Base-by-base conservation (phyloP, 2,797 vertebrate genomes). In the Paramormyrops hopkinsi region DNA sequence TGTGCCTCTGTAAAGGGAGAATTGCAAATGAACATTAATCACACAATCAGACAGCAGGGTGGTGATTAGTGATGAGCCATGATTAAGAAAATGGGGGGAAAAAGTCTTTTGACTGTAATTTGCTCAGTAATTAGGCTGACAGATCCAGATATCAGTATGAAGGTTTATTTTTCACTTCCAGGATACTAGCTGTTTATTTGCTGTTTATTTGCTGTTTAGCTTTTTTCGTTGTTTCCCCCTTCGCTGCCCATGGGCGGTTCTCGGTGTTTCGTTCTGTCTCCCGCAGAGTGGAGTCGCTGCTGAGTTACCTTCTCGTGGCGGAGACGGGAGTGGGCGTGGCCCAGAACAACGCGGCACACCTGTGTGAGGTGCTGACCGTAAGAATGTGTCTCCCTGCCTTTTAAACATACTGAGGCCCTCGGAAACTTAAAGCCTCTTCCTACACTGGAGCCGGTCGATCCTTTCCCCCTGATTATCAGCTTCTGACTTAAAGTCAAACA, bases 291-390 rank as follows among this genome's bases (percentile, higher is more conserved):
- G 96, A 97, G 92, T 96, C 98, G 2, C 92, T 99, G 59, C 93
- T 98, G 88, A 96, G 97, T 94, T 98, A 97, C 8, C 87, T 96
- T 88, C 92, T 98, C 93, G 96, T 97, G 5, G 98, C 97, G 91
- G 98, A 99, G 96, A 96, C 97, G 4, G 98, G 98, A 90, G 95
- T 98, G 90, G 96, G 97, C 94, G 96, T 97, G 92, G 97, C 98
- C 50, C 98, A 99, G 95, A 97, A 95, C 92, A 99, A 99, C 90
- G 94, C 95, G 65, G 98, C 97, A 5, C 96, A 98, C 92, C 96
- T 99, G 92, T 99, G 97, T 91, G 97, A 98, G 96, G 97, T 95
- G 92, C 88, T 44, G 19, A 9, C 5, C 25, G 2, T 1, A 22
- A 14, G 6, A 44, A 56, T 9, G 14, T 11, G 65, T 33, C 12